Percentiles rank a stretch among this genome's conserved stretches.
Conservation (phyloP, 1,140 invertebrate species). For the Drosophila teissieri region DNA sequence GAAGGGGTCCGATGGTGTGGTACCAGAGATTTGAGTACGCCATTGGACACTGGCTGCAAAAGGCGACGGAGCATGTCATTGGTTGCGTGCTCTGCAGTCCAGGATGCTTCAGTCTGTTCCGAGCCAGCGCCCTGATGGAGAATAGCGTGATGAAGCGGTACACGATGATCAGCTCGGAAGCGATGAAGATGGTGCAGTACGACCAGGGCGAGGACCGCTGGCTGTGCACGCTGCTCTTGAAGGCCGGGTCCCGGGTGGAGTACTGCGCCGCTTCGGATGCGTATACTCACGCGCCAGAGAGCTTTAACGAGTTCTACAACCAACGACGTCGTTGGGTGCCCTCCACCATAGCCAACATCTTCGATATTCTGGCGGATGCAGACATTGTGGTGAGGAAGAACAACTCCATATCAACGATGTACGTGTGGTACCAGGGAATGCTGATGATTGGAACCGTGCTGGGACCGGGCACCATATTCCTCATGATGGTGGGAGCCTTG, state of each 20-base stretch:
- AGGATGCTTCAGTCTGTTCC: slow-evolving; percentile 96
- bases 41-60: slow-evolving; percentile 96
- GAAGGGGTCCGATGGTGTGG: slow-evolving; percentile 95
- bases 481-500: slow-evolving; percentile 96
- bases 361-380: slow-evolving; percentile 91
- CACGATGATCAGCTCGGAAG: slow-evolving; percentile 91
- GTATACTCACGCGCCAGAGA: slow-evolving; percentile 95
- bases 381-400: slow-evolving; percentile 91
- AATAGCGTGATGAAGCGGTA: slow-evolving; percentile 96
- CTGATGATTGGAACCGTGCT: slow-evolving; percentile 85
- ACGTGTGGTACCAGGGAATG: slow-evolving; percentile 92
- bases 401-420: slow-evolving; percentile 93
- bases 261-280: slow-evolving; percentile 97
- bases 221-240: slow-evolving; percentile 93
- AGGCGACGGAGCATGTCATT: slow-evolving; percentile 97
- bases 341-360: slow-evolving; percentile 94
- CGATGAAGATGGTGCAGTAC: slow-evolving; percentile 95
- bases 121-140: slow-evolving; percentile 95
- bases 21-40: slow-evolving; percentile 98
- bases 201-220: slow-evolving; percentile 96
- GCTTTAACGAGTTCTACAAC: slow-evolving; percentile 95
- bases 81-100: slow-evolving; percentile 95
- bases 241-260: slow-evolving; percentile 94
- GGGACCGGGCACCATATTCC: slow-evolving; percentile 91
- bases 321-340: slow-evolving; percentile 95